Evolutionary conservation across 2,113 vertebrate genomes (phyloP), one percentile per base, ranked within the genome.

Genomic region (Epinephelus moara): DNA sequence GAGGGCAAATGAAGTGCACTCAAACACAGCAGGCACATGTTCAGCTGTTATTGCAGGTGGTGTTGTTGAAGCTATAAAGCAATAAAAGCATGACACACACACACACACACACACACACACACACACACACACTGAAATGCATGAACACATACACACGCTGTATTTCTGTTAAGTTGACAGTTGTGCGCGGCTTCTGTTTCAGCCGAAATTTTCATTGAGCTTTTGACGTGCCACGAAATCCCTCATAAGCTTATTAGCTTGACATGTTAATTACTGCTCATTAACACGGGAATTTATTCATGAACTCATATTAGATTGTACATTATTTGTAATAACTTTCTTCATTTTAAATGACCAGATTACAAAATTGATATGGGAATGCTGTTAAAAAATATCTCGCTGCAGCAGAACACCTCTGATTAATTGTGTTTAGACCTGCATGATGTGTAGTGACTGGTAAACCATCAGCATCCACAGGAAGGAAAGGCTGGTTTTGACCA

Each of bases 51-150:
- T 88, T 85, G 70, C 80, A 70, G 82, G 72, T 80, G 57, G 53
- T 50, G 87, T 77, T 88, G 61, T 84, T 77, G 63, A 76, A 85
- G 78, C 72, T 74, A 66, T 81, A 79, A 86, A 86, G 80, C 78
- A 85, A 81, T 85, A 89, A 78, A 74, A 69, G 66, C 27, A 66
- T 2, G 21, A 69, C 57, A 19, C 59, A 62, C 76, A 42, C 37
- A 63, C 62, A 74, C 25, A 60, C 30, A 68, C 42, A 72, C n/a
- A 53, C 67, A 66, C 50, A 49, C 50, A 66, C 79, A 85, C 64
- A 85, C n/a, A 37, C 67, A 67, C 50, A 40, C 50, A 66, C 79
- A 85, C 64, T 83, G n/a, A 2, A 47, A 75, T 15, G 27, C 59
- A 56, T 47, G 19, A n/a, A 64, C 53, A 71, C 7, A 64, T 40